A percentile compares a stretch with the other conserved stretches of the same genome.
phyloP scores from a whole-genome alignment of 2,113 vertebrate species.

The Zosterops japonicus region DNA sequence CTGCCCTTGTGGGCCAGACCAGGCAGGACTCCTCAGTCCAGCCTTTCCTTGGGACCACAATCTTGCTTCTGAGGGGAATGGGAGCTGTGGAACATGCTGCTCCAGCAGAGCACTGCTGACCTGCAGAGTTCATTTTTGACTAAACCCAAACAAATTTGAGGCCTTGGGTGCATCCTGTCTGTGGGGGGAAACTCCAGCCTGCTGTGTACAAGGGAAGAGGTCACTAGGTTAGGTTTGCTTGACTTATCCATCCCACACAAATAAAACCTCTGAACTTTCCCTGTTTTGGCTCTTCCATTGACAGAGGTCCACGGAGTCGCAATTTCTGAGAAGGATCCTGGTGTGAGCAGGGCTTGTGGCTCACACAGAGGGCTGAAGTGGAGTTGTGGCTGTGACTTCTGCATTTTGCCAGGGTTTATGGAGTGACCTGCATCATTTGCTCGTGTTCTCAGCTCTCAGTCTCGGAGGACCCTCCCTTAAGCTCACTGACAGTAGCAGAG shows the following conservation, averaged over 20 bases:
- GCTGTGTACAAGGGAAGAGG: neutral
- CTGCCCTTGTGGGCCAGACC: neutral
- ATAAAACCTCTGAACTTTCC: neutral
- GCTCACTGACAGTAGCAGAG: neutral
- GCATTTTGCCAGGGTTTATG: neutral
- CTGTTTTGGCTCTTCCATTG: neutral
- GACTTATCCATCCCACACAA: neutral
- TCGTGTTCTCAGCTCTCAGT: fast-evolving
- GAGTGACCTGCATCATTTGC: neutral
- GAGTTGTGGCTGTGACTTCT: neutral
- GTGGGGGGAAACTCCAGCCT: neutral
- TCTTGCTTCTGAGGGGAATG: neutral
- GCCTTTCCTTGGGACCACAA: neutral
- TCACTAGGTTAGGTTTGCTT: neutral
- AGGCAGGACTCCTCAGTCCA: neutral
- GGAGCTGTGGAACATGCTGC: neutral
- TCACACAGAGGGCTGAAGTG: fast-evolving
- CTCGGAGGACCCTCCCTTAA: neutral
- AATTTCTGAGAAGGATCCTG: neutral
- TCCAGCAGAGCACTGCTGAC: neutral
- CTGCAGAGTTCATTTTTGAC: neutral
- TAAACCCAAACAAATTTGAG: neutral
- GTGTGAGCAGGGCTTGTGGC: neutral
- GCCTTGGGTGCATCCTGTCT: neutral
- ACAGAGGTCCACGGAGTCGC: neutral